Evolutionary conservation across 2,113 vertebrate species (phyloP).

Genomic region (Malaclemys terrapin): DNA sequence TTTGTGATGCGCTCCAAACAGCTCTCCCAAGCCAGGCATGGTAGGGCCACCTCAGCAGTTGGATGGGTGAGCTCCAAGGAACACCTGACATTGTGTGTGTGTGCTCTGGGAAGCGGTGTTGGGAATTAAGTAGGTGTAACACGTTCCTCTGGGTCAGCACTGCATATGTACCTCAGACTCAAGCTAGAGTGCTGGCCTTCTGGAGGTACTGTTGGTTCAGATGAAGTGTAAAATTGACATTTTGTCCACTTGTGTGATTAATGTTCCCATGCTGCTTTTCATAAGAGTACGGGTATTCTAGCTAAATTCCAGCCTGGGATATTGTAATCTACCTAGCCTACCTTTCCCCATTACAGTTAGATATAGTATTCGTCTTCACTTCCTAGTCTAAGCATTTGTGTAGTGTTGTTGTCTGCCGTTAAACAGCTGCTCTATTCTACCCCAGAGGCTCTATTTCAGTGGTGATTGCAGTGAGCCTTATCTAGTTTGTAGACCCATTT

Average conservation of each 20-base stretch:
- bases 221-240: background rate
- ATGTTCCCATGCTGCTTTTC: background rate
- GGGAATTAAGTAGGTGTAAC: background rate
- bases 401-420: background rate
- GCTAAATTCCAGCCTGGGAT: background rate
- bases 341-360: background rate
- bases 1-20: background rate
- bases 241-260: background rate
- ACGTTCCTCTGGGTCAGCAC: background rate
- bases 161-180: background rate
- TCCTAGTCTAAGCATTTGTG: background rate
- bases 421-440: background rate
- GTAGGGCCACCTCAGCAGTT: background rate
- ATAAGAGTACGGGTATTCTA: background rate
- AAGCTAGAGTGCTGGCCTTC: slow-evolving; percentile 21
- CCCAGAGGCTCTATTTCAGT: background rate
- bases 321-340: background rate
- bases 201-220: background rate
- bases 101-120: background rate
- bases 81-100: background rate
- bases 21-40: background rate
- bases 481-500: background rate
- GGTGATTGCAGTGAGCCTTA: background rate
- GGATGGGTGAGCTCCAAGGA: background rate
- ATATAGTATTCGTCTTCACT: background rate